Evolutionary conservation across 2,113 vertebrate species (phyloP).

Genomic region (Tauraco erythrolophus): DNA sequence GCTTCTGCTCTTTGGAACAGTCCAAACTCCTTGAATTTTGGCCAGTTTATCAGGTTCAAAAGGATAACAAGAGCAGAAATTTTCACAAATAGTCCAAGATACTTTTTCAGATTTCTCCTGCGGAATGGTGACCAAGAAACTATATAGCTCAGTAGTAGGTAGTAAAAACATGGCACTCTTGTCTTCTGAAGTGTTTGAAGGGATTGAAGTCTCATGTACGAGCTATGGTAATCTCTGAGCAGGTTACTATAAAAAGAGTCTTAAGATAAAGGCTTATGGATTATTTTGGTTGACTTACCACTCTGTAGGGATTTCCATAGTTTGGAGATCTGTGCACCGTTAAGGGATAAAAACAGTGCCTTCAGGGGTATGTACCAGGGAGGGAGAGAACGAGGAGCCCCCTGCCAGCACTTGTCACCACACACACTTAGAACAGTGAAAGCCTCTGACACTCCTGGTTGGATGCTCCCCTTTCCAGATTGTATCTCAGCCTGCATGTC

Average conservation of each 20-base stretch:
- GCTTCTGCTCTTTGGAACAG: background rate
- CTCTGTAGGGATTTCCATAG: background rate
- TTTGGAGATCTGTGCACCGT: background rate
- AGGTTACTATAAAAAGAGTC: background rate
- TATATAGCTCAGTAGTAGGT: background rate
- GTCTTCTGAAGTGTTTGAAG: background rate
- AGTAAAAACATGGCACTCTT: background rate
- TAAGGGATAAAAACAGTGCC: background rate
- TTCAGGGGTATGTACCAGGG: background rate
- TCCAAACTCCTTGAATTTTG: background rate
- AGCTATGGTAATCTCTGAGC: background rate
- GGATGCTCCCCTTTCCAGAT: background rate
- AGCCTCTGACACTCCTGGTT: background rate
- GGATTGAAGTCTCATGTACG: background rate
- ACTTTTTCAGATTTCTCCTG: background rate
- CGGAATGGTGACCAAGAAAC: background rate
- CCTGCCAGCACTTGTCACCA: background rate
- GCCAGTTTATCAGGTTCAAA: background rate
- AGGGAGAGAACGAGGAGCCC: background rate
- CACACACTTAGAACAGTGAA: background rate
- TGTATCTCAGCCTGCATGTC: background rate
- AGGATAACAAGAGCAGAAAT: background rate
- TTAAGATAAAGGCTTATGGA: fast-evolving
- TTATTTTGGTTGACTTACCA: background rate
- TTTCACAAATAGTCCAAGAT: background rate